Evolutionary conservation across 2,113 vertebrate genomes (phyloP), one percentile per base, ranked within the genome.

Genomic region (Tychaedon coryphoeus): DNA sequence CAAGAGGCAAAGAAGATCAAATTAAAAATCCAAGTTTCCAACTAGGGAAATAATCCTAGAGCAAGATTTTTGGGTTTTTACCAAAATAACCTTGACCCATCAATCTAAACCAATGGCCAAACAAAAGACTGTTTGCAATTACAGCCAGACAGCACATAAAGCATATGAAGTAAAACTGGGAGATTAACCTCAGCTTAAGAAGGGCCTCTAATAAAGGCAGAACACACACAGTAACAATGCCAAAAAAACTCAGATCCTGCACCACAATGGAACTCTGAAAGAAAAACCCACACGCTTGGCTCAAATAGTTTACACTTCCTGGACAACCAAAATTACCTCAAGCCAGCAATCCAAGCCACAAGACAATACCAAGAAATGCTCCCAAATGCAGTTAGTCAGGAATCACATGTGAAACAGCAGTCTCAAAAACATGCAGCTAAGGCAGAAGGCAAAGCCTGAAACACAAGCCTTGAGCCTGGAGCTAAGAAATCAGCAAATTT

Each of bases 241-340:
- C 58, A 81, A 4, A 3, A 64, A 33, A 6, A 2, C 19, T 17
- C 38, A 81, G 15, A 64, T 58, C 24, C 15, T 25, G 18, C 48
- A 64, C 19, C 2, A 4, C 8, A 12, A 33, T 1, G 3, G 28
- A 77, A 23, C 25, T 54, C 48, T 0, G 0, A 75, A 79, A 22
- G 18, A 88, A 91, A 75, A 60, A 56, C 34, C 28, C 64, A 23
- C 53, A 23, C 11, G 25, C 28, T 53, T 9, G 17, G 40, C 33
- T 50, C 34, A 45, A 54, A 34, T 3, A 60, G 23, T 26, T 90
- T 19, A 60, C 22, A 23, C 45, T 33, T 54, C 31, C 48, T 0
- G 1, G 31, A 26, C 31, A 76, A 28, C 22, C 28, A 48, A 43
- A 81, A 72, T 29, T 53, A 40, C 25, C 58, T 51, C 47, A 62